Base-by-base conservation (phyloP, 2,113 vertebrate species). In the Tragelaphus imberbis region DNA sequence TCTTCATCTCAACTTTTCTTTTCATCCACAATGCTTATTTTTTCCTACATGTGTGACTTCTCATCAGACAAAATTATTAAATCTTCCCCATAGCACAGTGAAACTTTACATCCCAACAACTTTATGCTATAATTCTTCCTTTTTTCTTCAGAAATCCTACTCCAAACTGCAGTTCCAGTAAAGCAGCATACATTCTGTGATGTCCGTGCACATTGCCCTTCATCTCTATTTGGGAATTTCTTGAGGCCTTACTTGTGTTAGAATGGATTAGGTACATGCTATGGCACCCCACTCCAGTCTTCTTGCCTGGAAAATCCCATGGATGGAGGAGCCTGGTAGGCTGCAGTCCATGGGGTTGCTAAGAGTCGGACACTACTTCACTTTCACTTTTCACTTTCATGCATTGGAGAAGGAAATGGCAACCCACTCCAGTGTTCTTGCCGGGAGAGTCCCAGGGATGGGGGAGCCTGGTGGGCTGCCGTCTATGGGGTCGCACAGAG, bases 191-290 rank as follows among this genome's bases (percentile, higher is more conserved):
- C 12, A n/a, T 81, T 79, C 84, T 19, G 33, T 27, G 5, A 19
- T 58, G n/a, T 49, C 40, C 6, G 0, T 19, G 8, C 4, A 14
- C 27, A 47, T 3, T 4, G 3, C 15, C 8, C 2, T 36, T 40
- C 17, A 79, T 93, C 4, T 21, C 49, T 88, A 8, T 21, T 49
- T 3, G 10, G 36, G 25, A 81, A 44, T 68, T 61, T 79, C 27
- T 36, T 79, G 36, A 91, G 21, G 6, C 0, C 36, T 71, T 51
- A 17, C 10, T 16, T 91, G 5, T 81, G 5, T 71, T n/a, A 44
- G 27, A 89, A 47, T 90, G 28, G 79, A 14, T 5, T 40, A 30
- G 2, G 4, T 56, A 6, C 4, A 4, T 19, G 13, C 28, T 44
- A 44, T 44, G 44, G 44, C 44, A 44, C 44, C 44, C 44, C 44